phyloP scores from a whole-genome alignment of 2,888 invertebrate genomes.

The Laothoe populi region DNA sequence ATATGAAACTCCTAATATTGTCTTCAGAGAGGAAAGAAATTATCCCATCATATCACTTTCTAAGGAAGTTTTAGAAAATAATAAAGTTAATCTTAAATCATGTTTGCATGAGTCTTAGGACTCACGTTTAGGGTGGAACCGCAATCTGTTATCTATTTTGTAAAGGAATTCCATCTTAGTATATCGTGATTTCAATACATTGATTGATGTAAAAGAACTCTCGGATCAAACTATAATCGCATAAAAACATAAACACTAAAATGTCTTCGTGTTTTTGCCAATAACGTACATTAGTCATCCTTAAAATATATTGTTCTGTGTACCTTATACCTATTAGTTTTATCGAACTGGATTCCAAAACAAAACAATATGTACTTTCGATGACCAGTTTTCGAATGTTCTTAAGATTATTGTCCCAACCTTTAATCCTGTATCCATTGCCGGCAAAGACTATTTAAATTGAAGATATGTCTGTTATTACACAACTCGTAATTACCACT shows the following conservation, averaged over 20 bases:
- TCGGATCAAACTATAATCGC: neutral
- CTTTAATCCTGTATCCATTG: conserved; percentile 21
- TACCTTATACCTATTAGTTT: neutral
- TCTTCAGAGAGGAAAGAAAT: too few species aligned
- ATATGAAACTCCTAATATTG: too few species aligned
- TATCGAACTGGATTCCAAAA: neutral
- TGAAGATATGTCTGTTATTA: conserved; percentile 9
- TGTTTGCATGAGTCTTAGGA: too few species aligned
- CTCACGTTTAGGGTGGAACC: too few species aligned
- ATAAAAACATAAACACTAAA: neutral
- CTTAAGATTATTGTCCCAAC: conserved; percentile 10
- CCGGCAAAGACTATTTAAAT: conserved; percentile 15
- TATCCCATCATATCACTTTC: too few species aligned
- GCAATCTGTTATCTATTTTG: too few species aligned
- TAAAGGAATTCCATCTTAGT: too few species aligned
- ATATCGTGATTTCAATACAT: too few species aligned
- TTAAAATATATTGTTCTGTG: neutral
- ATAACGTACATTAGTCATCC: neutral
- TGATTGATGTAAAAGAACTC: too few species aligned
- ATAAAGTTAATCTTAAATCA: too few species aligned
- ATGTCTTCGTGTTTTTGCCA: neutral
- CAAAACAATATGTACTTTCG: neutral
- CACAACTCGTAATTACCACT: neutral
- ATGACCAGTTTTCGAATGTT: neutral
- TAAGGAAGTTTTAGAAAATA: too few species aligned